These are phyloP conservation scores for Tamandua tetradactyla DNA, from an alignment of 2,797 vertebrate species.

Conservation along the genomic window DNA sequence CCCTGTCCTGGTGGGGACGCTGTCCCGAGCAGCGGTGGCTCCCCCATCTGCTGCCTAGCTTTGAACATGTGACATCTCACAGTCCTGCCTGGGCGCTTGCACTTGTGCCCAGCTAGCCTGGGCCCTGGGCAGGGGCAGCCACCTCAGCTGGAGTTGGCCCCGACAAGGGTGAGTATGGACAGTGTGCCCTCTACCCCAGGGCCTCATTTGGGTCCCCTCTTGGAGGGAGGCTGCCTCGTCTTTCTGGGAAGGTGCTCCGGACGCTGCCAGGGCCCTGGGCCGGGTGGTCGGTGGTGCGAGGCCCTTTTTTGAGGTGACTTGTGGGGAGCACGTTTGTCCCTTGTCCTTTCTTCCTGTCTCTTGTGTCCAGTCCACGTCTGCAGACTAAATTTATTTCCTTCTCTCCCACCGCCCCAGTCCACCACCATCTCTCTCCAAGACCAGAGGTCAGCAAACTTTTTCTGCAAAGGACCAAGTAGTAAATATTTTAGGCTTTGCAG, in stretches of 20 bases:
- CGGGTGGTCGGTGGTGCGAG: not conserved
- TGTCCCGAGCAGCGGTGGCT: accelerated
- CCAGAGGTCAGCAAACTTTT: not conserved
- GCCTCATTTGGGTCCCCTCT: not conserved
- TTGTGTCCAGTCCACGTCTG: not conserved
- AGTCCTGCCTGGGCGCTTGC: not conserved
- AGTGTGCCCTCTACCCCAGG: accelerated
- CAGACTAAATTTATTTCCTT: accelerated
- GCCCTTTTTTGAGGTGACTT: no score
- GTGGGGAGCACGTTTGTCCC: not conserved
- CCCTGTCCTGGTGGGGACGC: accelerated
- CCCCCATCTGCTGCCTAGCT: not conserved
- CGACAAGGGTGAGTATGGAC: not conserved
- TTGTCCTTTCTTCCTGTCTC: not conserved
- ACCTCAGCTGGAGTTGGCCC: not conserved
- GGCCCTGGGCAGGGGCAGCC: not conserved
- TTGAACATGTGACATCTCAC: accelerated
- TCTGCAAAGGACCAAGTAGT: not conserved
- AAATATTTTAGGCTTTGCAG: not conserved
- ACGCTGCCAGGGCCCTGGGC: no score
- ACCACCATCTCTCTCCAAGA: not conserved
- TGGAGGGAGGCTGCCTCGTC: not conserved
- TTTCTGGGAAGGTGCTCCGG: no score
- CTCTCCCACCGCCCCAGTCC: not conserved
- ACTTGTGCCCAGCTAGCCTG: not conserved